These are phyloP conservation scores for Semnopithecus entellus DNA, from an alignment of 2,113 vertebrate species.

Conservation along the genomic window DNA sequence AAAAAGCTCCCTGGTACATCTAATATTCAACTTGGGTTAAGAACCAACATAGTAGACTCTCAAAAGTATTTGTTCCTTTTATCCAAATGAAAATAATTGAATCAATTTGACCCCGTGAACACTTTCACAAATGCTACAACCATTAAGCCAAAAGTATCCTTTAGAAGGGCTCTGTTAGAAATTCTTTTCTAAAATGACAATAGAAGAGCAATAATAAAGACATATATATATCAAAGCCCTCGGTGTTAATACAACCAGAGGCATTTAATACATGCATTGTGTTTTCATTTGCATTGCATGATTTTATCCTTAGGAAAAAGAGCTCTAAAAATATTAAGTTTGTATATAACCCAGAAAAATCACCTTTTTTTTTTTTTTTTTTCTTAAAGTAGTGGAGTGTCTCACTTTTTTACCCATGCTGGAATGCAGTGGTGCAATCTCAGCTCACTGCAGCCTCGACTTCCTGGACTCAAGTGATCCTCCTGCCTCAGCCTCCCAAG, in stretches of 20 bases:
- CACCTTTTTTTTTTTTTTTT: background rate
- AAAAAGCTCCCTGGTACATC: background rate
- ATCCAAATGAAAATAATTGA: slow-evolving; percentile 65
- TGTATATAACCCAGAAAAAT: slow-evolving; percentile 35
- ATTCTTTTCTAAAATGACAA: slow-evolving; percentile 56
- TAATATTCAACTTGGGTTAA: slow-evolving; percentile 42
- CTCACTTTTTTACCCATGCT: no score
- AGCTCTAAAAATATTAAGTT: slow-evolving; percentile 17
- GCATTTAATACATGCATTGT: slow-evolving; percentile 28
- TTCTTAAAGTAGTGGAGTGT: no score
- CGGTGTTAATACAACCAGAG: slow-evolving; percentile 36
- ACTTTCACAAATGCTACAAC: slow-evolving; percentile 49
- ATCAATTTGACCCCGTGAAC: slow-evolving; percentile 56
- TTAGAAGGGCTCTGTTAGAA: slow-evolving; percentile 30
- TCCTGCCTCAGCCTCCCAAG: no score
- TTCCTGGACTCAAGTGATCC: no score
- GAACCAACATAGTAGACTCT: slow-evolving; percentile 37
- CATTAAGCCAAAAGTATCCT: slow-evolving; percentile 60
- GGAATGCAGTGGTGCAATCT: no score
- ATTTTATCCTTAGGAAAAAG: slow-evolving; percentile 46
- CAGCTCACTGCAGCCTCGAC: no score
- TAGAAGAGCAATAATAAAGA: slow-evolving; percentile 50
- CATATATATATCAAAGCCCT: background rate
- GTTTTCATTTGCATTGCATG: slow-evolving; percentile 10
- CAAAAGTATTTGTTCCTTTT: slow-evolving; percentile 60